phyloP scores from a whole-genome alignment of 1,140 invertebrate genomes.

The Steinernema feltiae region DNA sequence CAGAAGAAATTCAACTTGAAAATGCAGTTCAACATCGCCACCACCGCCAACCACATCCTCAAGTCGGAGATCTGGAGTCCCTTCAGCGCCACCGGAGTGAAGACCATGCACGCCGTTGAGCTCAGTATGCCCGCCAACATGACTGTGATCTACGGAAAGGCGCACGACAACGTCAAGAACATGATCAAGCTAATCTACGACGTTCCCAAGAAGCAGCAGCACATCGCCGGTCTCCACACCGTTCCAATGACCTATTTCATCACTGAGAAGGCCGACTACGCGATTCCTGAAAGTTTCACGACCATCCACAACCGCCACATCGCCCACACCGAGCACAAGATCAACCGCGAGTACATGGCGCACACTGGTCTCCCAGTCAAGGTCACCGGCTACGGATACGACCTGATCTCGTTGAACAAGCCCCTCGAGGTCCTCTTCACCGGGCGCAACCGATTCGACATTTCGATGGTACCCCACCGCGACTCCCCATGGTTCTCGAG shows the following conservation, averaged over 20 bases:
- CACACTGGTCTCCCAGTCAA: constrained; percentile 20
- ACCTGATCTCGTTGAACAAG: not conserved
- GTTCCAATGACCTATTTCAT: constrained; percentile 38
- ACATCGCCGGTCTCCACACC: constrained; percentile 29
- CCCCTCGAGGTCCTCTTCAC: not conserved
- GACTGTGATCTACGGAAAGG: constrained; percentile 22
- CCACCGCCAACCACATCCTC: constrained; percentile 24
- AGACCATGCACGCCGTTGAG: constrained; percentile 29
- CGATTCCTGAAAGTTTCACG: constrained; percentile 18
- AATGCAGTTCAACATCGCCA: constrained; percentile 28
- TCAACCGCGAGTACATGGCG: constrained; percentile 26
- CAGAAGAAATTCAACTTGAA: constrained; percentile 30
- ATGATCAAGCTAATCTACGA: constrained; percentile 26
- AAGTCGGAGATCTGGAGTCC: constrained; percentile 33
- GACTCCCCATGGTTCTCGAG: constrained; percentile 21
- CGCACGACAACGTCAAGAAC: constrained; percentile 33
- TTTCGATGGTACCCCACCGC: constrained; percentile 16
- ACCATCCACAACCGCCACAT: constrained; percentile 20
- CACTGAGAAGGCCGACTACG: constrained; percentile 8
- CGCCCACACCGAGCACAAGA: constrained; percentile 14
- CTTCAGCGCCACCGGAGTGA: constrained; percentile 34
- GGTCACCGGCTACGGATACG: constrained; percentile 23
- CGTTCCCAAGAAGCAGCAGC: constrained; percentile 19
- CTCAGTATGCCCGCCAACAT: constrained; percentile 41
- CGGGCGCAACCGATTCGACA: constrained; percentile 22